Evolutionary conservation across 2,113 vertebrate species (phyloP), one percentile per base, ranked within the genome.

Genomic region (Pygoscelis adeliae): DNA sequence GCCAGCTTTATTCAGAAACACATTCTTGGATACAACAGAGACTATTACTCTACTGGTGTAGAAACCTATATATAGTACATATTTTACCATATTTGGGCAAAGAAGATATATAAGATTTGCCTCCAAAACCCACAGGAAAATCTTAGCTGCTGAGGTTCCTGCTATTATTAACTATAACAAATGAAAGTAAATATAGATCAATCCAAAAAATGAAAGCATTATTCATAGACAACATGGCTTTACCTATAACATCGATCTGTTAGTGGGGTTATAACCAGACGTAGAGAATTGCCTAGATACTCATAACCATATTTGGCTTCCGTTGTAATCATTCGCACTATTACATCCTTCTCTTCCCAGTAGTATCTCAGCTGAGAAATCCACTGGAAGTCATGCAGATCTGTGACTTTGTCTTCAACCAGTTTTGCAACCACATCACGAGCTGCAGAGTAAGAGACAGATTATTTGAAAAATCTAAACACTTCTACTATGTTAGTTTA

Each of bases 231-330:
- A 67, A 38, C 1, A 11, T 27, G 27, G 30, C 32, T 79, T 92
- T 87, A 99, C 99, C 99, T 99, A 38, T 99, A 99, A 96, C 99
- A 99, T 88, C 99, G 98, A 97, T 99, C 99, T 8, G 99, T 99
- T 49, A 99, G 98, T 0, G 99, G 99, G 3, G 99, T 99, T 94
- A 99, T 99, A 95, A 99, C 99, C 89, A 99, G 98, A 16, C 99
- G 98, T 0, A 97, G 95, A 5, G 99, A 99, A 97, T 99, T 99
- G 13, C 99, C 99, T 95, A 99, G 97, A 86, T 99, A 99, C 87
- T 99, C 99, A 23, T 99, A 99, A 49, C 99, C 99, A 29, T 99
- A 99, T 66, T 97, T 98, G 77, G 98, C 96, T 83, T 98, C 98
- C 8, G 99, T 99, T 13, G 99, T 99, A 96, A 99, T 99, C 99